phyloP scores from a whole-genome alignment of 2,888 invertebrate species.

The Cheiracanthium punctorium region DNA sequence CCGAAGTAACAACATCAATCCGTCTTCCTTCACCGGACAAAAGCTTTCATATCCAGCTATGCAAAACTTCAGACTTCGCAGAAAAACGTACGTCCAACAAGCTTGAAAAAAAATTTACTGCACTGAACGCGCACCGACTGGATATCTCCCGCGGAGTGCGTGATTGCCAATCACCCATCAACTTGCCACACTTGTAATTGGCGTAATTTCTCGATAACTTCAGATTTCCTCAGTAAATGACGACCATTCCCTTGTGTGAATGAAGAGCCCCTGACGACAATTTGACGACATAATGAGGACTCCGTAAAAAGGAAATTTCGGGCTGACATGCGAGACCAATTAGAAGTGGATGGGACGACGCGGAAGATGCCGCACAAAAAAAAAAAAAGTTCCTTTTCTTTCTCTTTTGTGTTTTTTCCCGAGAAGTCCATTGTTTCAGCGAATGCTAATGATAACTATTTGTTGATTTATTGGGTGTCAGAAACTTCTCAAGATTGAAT shows the following conservation, averaged over 20 bases:
- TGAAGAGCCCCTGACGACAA: conserved; percentile 2
- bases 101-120: no score
- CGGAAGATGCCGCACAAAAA: neutral
- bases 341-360: neutral
- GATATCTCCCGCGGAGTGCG: neutral
- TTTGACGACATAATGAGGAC: neutral
- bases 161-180: conserved; percentile 15
- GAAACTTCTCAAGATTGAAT: neutral
- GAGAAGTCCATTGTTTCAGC: neutral
- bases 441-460: neutral
- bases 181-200: conserved; percentile 8
- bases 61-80: no score
- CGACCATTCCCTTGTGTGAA: neutral
- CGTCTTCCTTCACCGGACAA: no score
- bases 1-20: no score
- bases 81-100: no score
- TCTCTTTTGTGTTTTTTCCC: no score
- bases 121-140: no score
- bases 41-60: no score
- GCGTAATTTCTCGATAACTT: conserved; percentile 15
- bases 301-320: conserved; percentile 39
- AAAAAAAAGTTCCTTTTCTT: no score
- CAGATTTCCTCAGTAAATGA: neutral
- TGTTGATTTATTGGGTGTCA: conserved; percentile 17
- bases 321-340: conserved; percentile 66